phyloP scores from a whole-genome alignment of 2,888 invertebrate genomes.

The Exocentrus adspersus region DNA sequence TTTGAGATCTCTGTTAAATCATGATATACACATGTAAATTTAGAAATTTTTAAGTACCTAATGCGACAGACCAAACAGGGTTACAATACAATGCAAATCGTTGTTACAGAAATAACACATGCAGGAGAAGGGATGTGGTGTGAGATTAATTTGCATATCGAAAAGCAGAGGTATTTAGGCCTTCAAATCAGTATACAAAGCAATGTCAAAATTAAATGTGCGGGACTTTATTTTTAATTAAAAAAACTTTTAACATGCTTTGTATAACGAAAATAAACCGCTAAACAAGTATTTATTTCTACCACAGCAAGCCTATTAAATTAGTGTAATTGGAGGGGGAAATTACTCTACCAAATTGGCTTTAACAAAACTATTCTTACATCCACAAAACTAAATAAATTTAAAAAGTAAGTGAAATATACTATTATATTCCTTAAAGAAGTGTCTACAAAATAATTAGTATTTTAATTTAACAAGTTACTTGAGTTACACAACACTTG shows the following conservation, averaged over 20 bases:
- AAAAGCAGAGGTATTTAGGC: conserved; percentile 47
- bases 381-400: not conserved
- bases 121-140: conserved; percentile 9
- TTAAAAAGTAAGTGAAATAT: not conserved
- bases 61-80: conserved; percentile 46
- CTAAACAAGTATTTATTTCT: conserved; percentile 39
- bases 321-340: not conserved
- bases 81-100: conserved; percentile 33
- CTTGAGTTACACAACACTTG: not conserved
- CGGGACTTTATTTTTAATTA: not conserved
- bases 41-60: conserved; percentile 56
- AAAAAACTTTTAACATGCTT: not conserved
- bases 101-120: conserved; percentile 29
- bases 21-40: conserved; percentile 46
- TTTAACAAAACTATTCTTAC: not conserved
- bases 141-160: conserved; percentile 38
- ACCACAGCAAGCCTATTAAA: conserved; percentile 37
- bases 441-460: not conserved
- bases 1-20: conserved; percentile 56
- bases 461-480: too few relatives aligned
- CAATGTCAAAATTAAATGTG: not conserved
- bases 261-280: conserved; percentile 32
- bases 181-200: conserved; percentile 19
- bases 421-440: not conserved
- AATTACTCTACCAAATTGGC: conserved; percentile 5